These are phyloP conservation scores for Hiodon tergisus DNA, from an alignment of 2,113 vertebrate species.

Conservation along the genomic window DNA sequence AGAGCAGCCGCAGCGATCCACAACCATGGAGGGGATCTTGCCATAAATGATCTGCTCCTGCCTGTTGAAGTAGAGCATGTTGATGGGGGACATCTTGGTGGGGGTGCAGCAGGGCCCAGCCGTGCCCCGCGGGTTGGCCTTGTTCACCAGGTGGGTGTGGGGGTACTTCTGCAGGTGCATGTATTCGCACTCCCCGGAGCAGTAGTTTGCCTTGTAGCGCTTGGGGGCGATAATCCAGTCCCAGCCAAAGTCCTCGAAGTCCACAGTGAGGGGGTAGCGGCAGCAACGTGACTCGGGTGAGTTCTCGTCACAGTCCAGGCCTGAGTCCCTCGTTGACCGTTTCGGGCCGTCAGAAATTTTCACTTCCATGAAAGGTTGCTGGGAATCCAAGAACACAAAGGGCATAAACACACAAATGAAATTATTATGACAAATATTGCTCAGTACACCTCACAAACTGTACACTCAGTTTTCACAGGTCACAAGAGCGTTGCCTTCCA, in stretches of 20 bases:
- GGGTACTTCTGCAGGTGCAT: conserved; percentile 97
- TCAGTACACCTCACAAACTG: too few relatives aligned
- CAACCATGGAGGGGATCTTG: conserved; percentile 97
- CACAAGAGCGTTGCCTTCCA: too few relatives aligned
- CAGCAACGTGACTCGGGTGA: conserved; percentile 91
- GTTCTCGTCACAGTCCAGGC: conserved; percentile 91
- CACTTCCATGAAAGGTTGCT: conserved; percentile 97
- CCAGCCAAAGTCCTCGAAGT: conserved; percentile 97
- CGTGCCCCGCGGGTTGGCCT: conserved; percentile 86
- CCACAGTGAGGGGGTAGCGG: conserved; percentile 91
- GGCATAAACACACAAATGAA: too few relatives aligned
- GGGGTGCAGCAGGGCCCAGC: conserved; percentile 96
- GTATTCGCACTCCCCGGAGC: conserved; percentile 96
- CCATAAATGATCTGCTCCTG: conserved; percentile 98
- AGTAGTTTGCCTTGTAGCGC: conserved; percentile 98
- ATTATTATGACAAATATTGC: too few relatives aligned
- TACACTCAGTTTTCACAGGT: too few relatives aligned
- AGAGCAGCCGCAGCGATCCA: conserved; percentile 95
- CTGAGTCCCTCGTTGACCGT: conserved; percentile 79
- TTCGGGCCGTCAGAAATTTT: conserved; percentile 86
- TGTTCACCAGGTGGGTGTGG: conserved; percentile 93
- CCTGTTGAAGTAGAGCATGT: conserved; percentile 96
- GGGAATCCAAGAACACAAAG: conserved; percentile 25
- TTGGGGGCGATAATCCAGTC: conserved; percentile 99
- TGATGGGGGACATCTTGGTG: conserved; percentile 98